Conservation (phyloP, 2,113 vertebrate genomes). For the Paratilapia polleni region DNA sequence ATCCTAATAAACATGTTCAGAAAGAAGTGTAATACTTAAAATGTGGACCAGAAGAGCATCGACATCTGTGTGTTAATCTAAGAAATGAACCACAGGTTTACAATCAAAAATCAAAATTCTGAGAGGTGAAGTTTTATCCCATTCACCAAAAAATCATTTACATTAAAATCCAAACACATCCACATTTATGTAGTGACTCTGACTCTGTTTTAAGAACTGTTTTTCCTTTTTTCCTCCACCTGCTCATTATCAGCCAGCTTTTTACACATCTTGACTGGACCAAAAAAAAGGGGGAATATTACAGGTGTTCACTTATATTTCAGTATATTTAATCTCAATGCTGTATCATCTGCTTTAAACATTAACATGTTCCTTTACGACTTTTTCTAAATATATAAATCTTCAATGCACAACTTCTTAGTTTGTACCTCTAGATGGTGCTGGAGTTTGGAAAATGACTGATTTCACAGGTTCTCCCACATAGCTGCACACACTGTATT, state of each 20-base stretch:
- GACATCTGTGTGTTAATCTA: too few relatives aligned
- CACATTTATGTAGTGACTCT: background rate
- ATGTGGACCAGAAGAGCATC: background rate
- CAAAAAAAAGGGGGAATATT: background rate
- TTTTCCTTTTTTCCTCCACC: too few relatives aligned
- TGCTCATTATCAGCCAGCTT: too few relatives aligned
- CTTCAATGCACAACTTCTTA: background rate
- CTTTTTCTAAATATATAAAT: background rate
- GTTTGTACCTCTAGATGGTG: conserved; percentile 19
- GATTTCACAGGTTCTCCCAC: background rate
- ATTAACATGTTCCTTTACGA: background rate
- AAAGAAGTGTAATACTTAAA: background rate
- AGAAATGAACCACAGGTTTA: too few relatives aligned
- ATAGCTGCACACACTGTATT: background rate
- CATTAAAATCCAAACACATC: background rate
- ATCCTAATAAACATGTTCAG: background rate
- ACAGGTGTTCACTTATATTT: too few relatives aligned
- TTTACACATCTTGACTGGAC: too few relatives aligned
- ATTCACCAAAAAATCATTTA: too few relatives aligned
- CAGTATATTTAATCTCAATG: background rate
- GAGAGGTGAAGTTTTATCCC: too few relatives aligned
- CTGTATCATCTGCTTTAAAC: background rate
- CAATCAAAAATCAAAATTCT: too few relatives aligned
- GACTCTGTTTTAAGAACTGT: background rate
- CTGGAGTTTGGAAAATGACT: conserved; percentile 18